Conservation (phyloP, 2,888 invertebrate species). For the Drosophila fungiperda region DNA sequence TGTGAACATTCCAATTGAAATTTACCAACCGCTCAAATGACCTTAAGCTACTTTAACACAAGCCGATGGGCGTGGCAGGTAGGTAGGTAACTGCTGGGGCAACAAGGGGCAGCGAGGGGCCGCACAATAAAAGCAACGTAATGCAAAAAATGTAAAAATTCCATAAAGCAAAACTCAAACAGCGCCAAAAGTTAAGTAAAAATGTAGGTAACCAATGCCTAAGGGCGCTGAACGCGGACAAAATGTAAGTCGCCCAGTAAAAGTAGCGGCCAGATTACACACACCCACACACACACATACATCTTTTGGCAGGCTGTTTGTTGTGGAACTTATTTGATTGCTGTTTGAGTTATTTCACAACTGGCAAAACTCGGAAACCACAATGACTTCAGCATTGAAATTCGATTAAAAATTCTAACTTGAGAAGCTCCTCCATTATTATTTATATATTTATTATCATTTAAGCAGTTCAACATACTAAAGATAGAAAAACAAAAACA, state of each 20-base stretch:
- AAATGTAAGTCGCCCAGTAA: conserved; percentile 40
- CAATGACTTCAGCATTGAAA: conserved; percentile 56
- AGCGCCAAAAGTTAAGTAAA: conserved; percentile 65
- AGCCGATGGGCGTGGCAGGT: conserved; percentile 25
- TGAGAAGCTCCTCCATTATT: not conserved
- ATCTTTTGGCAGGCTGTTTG: conserved; percentile 29
- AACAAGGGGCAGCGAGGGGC: conserved; percentile 12
- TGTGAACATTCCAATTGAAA: conserved; percentile 68
- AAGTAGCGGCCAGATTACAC: conserved; percentile 33
- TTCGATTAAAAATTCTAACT: conserved; percentile 59
- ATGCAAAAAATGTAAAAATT: conserved; percentile 66
- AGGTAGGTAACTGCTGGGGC: conserved; percentile 1
- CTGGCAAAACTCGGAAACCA: conserved; percentile 55
- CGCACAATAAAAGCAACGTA: conserved; percentile 55
- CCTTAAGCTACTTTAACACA: conserved; percentile 69
- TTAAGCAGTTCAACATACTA: conserved; percentile 17
- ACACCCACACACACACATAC: conserved; percentile 14
- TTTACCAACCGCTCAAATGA: conserved; percentile 70
- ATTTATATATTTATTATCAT: not conserved
- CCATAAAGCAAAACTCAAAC: conserved; percentile 74
- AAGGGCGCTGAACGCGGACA: conserved; percentile 41
- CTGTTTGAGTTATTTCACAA: conserved; percentile 68
- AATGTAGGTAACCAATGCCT: conserved; percentile 72
- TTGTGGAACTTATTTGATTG: conserved; percentile 54
- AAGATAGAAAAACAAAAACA: not conserved